phyloP scores from a whole-genome alignment of 2,113 vertebrate genomes.

The Elachura formosa region DNA sequence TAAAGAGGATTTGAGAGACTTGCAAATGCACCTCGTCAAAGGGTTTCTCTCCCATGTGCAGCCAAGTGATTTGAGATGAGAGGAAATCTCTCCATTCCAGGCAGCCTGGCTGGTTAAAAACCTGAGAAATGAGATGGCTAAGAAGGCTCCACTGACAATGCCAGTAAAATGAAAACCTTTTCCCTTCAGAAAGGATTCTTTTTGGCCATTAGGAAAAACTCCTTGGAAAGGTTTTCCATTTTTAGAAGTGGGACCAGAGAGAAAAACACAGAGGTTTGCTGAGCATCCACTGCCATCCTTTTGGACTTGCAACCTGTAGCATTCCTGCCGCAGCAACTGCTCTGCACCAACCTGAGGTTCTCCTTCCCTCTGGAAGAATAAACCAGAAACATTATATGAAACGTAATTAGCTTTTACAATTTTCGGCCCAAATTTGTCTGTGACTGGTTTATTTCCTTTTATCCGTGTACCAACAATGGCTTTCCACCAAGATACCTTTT shows the following conservation, averaged over 20 bases:
- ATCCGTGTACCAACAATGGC: background rate
- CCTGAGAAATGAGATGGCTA: constrained; percentile 38
- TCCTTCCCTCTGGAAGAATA: background rate
- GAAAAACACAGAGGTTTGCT: background rate
- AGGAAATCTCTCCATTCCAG: constrained; percentile 37
- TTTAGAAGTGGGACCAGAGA: background rate
- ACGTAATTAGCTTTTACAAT: background rate
- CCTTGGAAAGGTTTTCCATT: background rate
- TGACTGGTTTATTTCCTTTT: background rate
- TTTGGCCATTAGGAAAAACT: background rate
- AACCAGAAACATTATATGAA: background rate
- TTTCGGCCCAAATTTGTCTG: background rate
- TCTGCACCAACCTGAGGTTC: background rate
- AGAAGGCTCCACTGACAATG: constrained; percentile 3
- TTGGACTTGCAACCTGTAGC: background rate
- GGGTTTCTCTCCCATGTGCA: constrained; percentile 19
- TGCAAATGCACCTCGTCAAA: background rate
- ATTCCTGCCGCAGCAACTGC: background rate
- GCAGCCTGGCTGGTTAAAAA: constrained; percentile 3
- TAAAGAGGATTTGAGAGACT: constrained; percentile 29
- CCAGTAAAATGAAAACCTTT: constrained; percentile 15
- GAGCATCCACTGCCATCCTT: background rate
- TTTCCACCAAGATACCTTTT: background rate
- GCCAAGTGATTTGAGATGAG: background rate
- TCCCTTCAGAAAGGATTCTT: background rate